phyloP scores from a whole-genome alignment of 1,140 invertebrate genomes.

The Tetragnatha versicolor region DNA sequence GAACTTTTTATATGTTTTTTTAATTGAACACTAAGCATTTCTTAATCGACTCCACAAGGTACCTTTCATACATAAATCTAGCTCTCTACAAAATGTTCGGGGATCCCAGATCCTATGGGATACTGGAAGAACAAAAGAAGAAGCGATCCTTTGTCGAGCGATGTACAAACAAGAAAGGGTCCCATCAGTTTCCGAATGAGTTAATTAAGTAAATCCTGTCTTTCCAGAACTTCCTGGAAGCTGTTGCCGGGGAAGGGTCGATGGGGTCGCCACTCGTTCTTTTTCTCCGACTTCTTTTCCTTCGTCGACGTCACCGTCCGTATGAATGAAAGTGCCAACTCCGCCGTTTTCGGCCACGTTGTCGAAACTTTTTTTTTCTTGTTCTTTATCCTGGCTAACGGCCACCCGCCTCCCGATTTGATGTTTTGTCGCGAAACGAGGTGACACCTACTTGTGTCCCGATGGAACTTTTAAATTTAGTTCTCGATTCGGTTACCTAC shows the following conservation, averaged over 20 bases:
- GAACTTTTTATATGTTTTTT: no score
- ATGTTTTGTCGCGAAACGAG: background rate
- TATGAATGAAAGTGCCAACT: constrained; percentile 43
- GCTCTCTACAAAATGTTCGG: no score
- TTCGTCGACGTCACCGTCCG: constrained; percentile 16
- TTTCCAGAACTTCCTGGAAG: constrained; percentile 30
- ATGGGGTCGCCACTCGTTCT: constrained; percentile 22
- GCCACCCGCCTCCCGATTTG: background rate
- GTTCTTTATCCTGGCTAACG: background rate
- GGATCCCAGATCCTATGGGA: no score
- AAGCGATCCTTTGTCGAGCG: constrained; percentile 17
- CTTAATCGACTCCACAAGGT: no score
- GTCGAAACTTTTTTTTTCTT: background rate
- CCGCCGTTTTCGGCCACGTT: background rate
- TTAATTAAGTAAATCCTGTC: constrained; percentile 42
- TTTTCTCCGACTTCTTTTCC: constrained; percentile 14
- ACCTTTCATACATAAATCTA: no score
- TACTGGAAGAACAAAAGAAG: background rate
- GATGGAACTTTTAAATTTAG: constrained; percentile 13
- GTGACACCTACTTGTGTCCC: background rate
- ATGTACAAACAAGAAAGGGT: constrained; percentile 26
- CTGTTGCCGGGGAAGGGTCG: constrained; percentile 5
- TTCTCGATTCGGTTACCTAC: no score
- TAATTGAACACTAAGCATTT: no score
- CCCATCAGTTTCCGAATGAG: constrained; percentile 41